These are phyloP conservation scores for Dermatemys mawii DNA, from an alignment of 2,113 vertebrate species.

Conservation along the genomic window DNA sequence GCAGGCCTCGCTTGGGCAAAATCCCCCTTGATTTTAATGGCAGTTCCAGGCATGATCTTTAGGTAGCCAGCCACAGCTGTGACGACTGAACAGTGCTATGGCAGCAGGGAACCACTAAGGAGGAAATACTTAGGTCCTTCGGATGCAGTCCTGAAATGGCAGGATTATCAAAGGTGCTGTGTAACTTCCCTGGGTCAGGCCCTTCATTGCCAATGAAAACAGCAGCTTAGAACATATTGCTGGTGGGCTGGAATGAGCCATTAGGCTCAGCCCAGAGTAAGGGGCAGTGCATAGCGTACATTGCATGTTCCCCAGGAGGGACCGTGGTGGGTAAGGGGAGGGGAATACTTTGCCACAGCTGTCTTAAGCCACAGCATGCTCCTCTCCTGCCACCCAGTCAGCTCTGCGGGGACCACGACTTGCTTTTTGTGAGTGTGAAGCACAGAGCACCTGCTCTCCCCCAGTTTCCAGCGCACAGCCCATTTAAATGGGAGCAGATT, in stretches of 20 bases:
- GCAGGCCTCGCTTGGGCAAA: neutral
- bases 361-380: neutral
- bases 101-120: neutral
- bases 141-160: neutral
- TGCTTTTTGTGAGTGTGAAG: fast-evolving
- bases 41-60: neutral
- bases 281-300: neutral
- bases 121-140: neutral
- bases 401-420: neutral
- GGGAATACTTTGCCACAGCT: neutral
- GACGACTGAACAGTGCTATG: neutral
- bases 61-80: neutral
- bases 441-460: neutral
- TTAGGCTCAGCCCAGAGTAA: neutral
- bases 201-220: neutral
- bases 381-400: neutral
- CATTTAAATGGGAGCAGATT: fast-evolving
- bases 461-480: fast-evolving
- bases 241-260: neutral
- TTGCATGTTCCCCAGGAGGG: neutral
- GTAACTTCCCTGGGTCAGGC: neutral
- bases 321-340: neutral
- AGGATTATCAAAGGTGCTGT: neutral
- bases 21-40: neutral
- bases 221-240: neutral